Evolutionary conservation across 1,140 invertebrate genomes (phyloP), one percentile per base, ranked within the genome.

Genomic region (Macrotrachela quadricornifera): DNA sequence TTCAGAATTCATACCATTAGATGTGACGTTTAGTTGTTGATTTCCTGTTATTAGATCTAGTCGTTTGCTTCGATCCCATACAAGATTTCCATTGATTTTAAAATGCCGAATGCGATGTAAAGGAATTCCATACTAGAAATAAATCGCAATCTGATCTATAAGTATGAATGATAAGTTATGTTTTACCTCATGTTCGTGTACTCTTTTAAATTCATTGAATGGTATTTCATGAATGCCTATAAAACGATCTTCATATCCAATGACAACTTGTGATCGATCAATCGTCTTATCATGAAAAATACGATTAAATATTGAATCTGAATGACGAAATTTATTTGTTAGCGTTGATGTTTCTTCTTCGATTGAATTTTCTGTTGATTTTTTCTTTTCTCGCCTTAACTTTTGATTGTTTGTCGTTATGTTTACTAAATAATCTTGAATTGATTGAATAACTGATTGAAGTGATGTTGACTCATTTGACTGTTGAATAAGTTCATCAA

Each of bases 151-250:
- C 2, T 30, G 21, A 30, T 30, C 8, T 2, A 30, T 30, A 30
- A 30, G 21, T 30, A 30, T 8, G 8, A 30, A 30, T 30, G 21
- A 8, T 30, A 8, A 30, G 21, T 30, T 30, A 30, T 30, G 21
- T 30, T 30, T 30, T 30, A 30, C 51, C 12, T n/a, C 6, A 13
- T 53, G 44, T n/a, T 53, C 51, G 30, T 53, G 51, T 8, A 53
- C 51, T 16, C 51, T 44, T 18, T 53, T 53, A 43, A 47, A 53
- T 16, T 53, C 51, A 43, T 46, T 53, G 51, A 53, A 53, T 40
- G 30, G 18, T 41, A 53, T 53, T 36, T 53, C 51, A 18, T 53
- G 46, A 21, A 53, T 43, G 16, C 51, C 51, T 40, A 21, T 15
- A 53, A 53, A 53, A 18, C 51, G 44, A 30, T 53, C 51, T 21